phyloP scores from a whole-genome alignment of 2,113 vertebrate species.

The Gymnarchus niloticus region DNA sequence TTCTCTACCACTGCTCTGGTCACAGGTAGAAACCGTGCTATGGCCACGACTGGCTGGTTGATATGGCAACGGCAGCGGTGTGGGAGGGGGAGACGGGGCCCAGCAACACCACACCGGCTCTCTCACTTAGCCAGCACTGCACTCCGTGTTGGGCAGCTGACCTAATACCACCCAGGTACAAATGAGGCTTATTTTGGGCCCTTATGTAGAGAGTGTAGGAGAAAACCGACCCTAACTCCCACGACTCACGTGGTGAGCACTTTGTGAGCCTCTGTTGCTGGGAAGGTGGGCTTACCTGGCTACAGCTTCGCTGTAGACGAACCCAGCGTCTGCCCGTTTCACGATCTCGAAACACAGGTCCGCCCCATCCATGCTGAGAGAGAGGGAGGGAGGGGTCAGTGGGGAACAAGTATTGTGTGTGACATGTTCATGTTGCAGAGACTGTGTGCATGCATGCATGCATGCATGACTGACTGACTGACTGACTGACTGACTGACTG shows the following conservation, averaged over 20 bases:
- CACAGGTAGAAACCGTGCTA: not conserved
- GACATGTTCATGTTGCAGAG: not conserved
- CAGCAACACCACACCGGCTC: too few species aligned
- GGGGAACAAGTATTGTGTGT: not conserved
- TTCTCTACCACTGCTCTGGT: not conserved
- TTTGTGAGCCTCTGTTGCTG: too few species aligned
- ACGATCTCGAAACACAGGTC: slow-evolving; percentile 91
- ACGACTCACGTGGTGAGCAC: too few species aligned
- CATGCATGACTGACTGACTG: not conserved
- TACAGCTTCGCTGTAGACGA: slow-evolving; percentile 88
- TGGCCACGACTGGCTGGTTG: not conserved
- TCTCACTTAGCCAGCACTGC: too few species aligned
- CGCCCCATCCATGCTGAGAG: slow-evolving; percentile 82
- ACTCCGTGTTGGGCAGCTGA: too few species aligned
- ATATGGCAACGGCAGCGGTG: not conserved
- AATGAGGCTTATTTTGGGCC: too few species aligned
- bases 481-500: not conserved
- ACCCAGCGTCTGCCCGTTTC: slow-evolving; percentile 85
- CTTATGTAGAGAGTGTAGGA: too few species aligned
- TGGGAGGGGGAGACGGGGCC: not conserved
- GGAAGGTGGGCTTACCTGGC: slow-evolving; percentile 73
- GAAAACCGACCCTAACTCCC: too few species aligned
- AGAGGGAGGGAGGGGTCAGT: slow-evolving; percentile 32
- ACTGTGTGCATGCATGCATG: not conserved
- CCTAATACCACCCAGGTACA: too few species aligned